Evolutionary conservation across 2,797 vertebrate genomes (phyloP).

Genomic region (Petrocephalus sullivani): DNA sequence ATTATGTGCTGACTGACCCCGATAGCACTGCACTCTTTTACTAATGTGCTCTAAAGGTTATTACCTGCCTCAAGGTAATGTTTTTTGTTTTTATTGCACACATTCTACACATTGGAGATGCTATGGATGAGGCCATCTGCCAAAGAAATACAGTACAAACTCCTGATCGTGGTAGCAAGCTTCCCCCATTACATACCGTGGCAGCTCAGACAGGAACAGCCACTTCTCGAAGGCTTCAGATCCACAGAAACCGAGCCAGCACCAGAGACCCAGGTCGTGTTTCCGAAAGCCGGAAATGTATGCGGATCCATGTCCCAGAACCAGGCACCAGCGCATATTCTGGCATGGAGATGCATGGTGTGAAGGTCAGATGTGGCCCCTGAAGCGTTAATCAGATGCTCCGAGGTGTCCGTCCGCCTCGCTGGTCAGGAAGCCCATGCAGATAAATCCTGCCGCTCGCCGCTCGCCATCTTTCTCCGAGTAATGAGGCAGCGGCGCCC

Average conservation of each 20-base stretch:
- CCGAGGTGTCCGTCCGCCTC: not conserved
- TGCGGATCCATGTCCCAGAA: not conserved
- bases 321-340: not conserved
- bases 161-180: not conserved
- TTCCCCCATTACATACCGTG: not conserved
- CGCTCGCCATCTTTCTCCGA: not conserved
- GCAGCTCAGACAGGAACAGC: not conserved
- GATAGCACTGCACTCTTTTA: not conserved
- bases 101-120: not conserved
- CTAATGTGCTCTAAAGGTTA: conserved; percentile 13
- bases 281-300: not conserved
- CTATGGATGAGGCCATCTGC: not conserved
- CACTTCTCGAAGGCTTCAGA: not conserved
- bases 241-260: not conserved
- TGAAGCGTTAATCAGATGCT: not conserved
- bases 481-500: not conserved
- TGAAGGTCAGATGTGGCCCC: not conserved
- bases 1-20: not conserved
- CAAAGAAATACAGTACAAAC: not conserved
- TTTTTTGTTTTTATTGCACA: not conserved
- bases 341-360: not conserved
- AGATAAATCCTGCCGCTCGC: not conserved
- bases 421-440: not conserved
- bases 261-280: not conserved
- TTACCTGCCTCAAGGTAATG: conserved; percentile 5